A percentile compares a stretch with the other conserved stretches of the same genome.
Evolutionary conservation across 1,140 invertebrate genomes (phyloP).

Genomic region (Batillaria attramentaria): DNA sequence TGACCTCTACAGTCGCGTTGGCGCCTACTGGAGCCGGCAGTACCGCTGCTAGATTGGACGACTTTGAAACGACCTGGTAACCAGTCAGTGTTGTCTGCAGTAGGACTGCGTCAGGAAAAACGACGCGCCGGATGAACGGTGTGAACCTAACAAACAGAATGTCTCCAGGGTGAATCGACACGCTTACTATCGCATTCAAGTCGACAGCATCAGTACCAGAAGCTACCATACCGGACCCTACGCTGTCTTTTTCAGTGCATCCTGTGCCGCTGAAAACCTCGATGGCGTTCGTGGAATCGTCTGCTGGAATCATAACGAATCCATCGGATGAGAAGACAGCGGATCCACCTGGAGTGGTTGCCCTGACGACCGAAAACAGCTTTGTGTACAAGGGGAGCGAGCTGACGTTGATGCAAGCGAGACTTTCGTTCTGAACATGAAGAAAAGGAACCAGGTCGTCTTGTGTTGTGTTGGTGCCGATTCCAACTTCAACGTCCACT

Average conservation of each 20-base stretch:
- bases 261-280: slow-evolving; percentile 16
- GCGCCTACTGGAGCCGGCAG: not conserved
- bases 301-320: slow-evolving; percentile 4
- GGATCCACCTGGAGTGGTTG: slow-evolving; percentile 11
- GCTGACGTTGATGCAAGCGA: slow-evolving; percentile 1
- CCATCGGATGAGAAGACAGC: slow-evolving; percentile 12
- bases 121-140: not conserved
- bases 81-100: slow-evolving; percentile 21
- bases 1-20: not conserved
- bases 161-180: not conserved
- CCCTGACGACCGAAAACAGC: slow-evolving; percentile 16
- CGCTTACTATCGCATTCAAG: not conserved
- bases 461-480: slow-evolving; percentile 27
- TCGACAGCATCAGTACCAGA: not conserved
- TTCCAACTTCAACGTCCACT: slow-evolving; percentile 38
- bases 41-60: not conserved
- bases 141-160: not conserved
- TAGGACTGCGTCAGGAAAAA: slow-evolving; percentile 1
- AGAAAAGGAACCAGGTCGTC: slow-evolving; percentile 2
- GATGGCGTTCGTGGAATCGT: not conserved
- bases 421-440: not conserved
- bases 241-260: not conserved
- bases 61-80: slow-evolving; percentile 30
- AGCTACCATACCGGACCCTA: not conserved
- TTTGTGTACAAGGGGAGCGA: slow-evolving; percentile 25